These are phyloP conservation scores for Heliconius ismenius DNA, from an alignment of 2,888 invertebrate genomes.

Conservation along the genomic window DNA sequence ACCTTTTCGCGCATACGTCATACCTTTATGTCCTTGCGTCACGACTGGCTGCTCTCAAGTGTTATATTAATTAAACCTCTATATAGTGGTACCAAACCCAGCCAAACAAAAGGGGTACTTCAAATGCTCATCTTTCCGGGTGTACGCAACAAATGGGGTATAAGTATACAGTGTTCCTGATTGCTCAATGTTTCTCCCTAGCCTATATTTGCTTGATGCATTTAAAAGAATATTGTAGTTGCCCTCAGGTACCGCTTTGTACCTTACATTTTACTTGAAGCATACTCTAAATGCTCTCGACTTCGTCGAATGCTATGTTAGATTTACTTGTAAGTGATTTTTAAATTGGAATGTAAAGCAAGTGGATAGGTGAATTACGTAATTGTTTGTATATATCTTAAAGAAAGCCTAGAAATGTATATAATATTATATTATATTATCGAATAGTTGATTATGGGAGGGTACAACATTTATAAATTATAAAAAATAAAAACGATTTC, in stretches of 20 bases:
- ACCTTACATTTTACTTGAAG: conserved; percentile 4
- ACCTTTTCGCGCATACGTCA: too few species aligned
- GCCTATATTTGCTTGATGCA: conserved; percentile 37
- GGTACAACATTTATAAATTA: too few species aligned
- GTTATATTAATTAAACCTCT: not conserved
- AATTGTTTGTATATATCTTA: not conserved
- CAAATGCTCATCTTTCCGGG: conserved; percentile 50
- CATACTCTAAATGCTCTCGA: conserved; percentile 4
- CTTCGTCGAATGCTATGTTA: not conserved
- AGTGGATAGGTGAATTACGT: not conserved
- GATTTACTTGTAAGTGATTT: not conserved
- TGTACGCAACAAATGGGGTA: conserved; percentile 51
- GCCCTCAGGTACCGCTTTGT: conserved; percentile 34
- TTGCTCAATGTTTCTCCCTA: conserved; percentile 59
- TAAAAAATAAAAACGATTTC: too few species aligned
- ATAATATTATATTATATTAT: not conserved
- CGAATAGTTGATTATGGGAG: too few species aligned
- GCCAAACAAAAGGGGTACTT: conserved; percentile 59
- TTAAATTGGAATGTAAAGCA: not conserved
- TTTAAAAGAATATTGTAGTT: conserved; percentile 40
- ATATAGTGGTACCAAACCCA: conserved; percentile 38
- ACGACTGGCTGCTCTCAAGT: not conserved
- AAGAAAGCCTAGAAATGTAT: not conserved
- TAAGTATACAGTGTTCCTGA: conserved; percentile 59
- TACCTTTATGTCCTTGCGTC: too few species aligned